These are phyloP conservation scores for Notodonta dromedarius DNA, from an alignment of 2,888 invertebrate species.

Conservation along the genomic window DNA sequence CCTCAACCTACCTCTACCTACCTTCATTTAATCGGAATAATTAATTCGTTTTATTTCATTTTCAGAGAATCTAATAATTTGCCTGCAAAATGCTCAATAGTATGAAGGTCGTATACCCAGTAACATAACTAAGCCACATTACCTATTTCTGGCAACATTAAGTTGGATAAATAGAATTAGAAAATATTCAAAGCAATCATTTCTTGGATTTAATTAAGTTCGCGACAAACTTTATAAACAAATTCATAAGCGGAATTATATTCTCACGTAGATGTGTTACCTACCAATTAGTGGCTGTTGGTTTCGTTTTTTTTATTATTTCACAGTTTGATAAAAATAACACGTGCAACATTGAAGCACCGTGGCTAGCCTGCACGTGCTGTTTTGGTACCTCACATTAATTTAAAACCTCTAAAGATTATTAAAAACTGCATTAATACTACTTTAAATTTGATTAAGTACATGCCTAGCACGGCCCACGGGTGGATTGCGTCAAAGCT, in stretches of 20 bases:
- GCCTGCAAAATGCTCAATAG: too few species aligned
- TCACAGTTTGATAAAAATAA: background rate
- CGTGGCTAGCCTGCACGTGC: background rate
- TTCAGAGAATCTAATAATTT: too few species aligned
- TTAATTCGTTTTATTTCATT: too few species aligned
- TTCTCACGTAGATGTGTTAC: too few species aligned
- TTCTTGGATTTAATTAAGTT: background rate
- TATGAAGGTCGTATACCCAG: too few species aligned
- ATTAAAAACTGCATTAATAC: too few species aligned
- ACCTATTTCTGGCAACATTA: too few species aligned
- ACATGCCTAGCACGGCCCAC: too few species aligned
- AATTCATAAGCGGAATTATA: background rate
- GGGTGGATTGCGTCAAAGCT: conserved; percentile 25
- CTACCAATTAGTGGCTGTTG: background rate
- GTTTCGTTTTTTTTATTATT: background rate
- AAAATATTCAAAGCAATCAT: background rate
- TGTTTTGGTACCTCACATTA: conserved; percentile 12
- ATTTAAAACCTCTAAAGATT: background rate
- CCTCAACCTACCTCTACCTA: too few species aligned
- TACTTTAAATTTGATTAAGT: conserved; percentile 1
- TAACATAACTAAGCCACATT: too few species aligned
- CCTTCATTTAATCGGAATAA: too few species aligned
- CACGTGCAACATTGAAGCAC: conserved; percentile 14
- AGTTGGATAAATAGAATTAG: background rate
- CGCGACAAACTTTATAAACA: background rate